Conservation (phyloP, 2,888 invertebrate genomes). For the Cynaeus angustus region DNA sequence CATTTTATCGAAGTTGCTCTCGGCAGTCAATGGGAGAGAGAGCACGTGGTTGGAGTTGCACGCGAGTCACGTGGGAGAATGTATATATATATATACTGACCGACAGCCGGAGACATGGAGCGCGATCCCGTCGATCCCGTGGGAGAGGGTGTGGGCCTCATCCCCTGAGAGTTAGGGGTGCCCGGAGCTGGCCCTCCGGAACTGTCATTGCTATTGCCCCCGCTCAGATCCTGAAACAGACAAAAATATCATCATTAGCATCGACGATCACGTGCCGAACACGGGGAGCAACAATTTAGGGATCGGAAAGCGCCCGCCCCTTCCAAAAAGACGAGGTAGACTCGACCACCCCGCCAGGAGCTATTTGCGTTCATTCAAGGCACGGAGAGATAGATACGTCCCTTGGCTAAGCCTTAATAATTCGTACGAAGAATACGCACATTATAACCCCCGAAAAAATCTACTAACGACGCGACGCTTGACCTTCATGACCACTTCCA, state of each 20-base stretch:
- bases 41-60: constrained; percentile 55
- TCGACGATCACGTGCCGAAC: constrained; percentile 20
- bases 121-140: constrained; percentile 95
- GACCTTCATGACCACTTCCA: too few relatives aligned
- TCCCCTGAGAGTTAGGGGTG: constrained; percentile 82
- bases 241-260: constrained; percentile 29
- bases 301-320: constrained; percentile 8
- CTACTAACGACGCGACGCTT: too few relatives aligned
- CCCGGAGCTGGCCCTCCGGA: constrained; percentile 80
- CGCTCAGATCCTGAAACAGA: constrained; percentile 84
- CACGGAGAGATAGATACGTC: neutral
- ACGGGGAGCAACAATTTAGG: constrained; percentile 3
- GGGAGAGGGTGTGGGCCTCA: constrained; percentile 95
- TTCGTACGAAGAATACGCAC: neutral
- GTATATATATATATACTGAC: constrained; percentile 75
- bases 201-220: constrained; percentile 77
- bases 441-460: neutral
- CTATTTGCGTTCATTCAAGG: constrained; percentile 21
- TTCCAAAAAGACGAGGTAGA: constrained; percentile 16
- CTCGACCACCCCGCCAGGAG: constrained; percentile 28
- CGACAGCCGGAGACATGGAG: constrained; percentile 98
- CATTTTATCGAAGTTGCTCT: constrained; percentile 61
- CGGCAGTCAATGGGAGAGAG: constrained; percentile 57
- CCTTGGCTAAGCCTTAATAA: neutral
- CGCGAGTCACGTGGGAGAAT: constrained; percentile 54